phyloP scores from a whole-genome alignment of 2,797 vertebrate genomes.

The Gouania willdenowi region DNA sequence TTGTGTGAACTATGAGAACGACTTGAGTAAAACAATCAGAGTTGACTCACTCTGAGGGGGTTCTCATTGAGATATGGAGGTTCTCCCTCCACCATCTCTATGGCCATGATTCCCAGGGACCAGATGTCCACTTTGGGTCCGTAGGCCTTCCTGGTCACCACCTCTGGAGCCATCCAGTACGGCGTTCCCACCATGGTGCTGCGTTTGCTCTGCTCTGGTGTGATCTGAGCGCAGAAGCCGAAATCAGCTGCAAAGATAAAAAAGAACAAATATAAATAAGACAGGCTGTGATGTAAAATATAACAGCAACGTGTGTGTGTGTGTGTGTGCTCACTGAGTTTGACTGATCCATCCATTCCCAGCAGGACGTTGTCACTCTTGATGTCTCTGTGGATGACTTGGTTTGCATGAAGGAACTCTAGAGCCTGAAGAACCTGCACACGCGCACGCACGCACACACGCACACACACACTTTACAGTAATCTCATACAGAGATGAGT shows the following conservation, averaged over 20 bases:
- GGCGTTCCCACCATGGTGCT: constrained; percentile 99
- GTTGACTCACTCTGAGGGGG: constrained; percentile 87
- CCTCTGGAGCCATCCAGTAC: constrained; percentile 98
- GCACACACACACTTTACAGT: background rate
- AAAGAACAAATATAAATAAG: background rate
- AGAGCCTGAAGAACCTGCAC: constrained; percentile 91
- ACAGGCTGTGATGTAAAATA: no score
- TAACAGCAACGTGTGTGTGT: background rate
- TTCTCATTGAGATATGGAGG: constrained; percentile 97
- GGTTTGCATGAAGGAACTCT: constrained; percentile 95
- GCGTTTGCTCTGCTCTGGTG: constrained; percentile 96
- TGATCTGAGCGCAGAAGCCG: constrained; percentile 98
- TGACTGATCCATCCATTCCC: constrained; percentile 98
- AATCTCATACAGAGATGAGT: no score
- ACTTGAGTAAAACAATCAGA: no score
- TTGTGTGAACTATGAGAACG: no score
- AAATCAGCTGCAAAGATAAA: constrained; percentile 84
- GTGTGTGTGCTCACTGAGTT: constrained; percentile 84
- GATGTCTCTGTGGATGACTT: constrained; percentile 98
- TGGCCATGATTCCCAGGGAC: constrained; percentile 98
- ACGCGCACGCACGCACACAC: background rate
- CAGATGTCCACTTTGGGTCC: constrained; percentile 98
- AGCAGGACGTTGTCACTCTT: constrained; percentile 98
- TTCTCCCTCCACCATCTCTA: constrained; percentile 98
- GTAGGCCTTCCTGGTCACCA: constrained; percentile 95